These are phyloP conservation scores for Lochmaea crataegi DNA, from an alignment of 2,888 invertebrate species.

Conservation along the genomic window DNA sequence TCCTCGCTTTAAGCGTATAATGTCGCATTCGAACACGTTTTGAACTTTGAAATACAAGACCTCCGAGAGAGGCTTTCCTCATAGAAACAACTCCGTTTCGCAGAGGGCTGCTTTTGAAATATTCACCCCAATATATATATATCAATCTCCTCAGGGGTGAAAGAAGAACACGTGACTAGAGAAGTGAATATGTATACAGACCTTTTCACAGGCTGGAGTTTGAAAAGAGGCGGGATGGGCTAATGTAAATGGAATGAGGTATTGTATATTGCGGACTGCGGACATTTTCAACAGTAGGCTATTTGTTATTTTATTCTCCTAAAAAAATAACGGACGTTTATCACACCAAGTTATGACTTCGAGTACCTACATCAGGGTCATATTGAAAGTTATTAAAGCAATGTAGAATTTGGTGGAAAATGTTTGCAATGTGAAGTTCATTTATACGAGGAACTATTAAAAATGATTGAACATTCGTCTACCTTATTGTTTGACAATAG, in stretches of 20 bases:
- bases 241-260: not conserved
- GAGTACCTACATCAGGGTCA: too few species aligned
- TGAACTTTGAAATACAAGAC: not conserved
- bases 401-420: too few species aligned
- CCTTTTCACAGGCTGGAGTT: not conserved
- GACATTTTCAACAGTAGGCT: not conserved
- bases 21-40: not conserved
- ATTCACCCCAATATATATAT: constrained; percentile 1
- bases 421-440: too few species aligned
- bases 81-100: not conserved
- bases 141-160: not conserved
- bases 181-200: not conserved
- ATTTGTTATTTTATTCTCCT: not conserved
- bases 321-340: not conserved
- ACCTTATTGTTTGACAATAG: too few species aligned
- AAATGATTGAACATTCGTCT: too few species aligned
- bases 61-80: not conserved
- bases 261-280: not conserved
- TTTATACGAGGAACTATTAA: too few species aligned
- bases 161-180: not conserved
- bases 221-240: not conserved
- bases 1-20: too few species aligned
- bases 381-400: too few species aligned
- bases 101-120: not conserved
- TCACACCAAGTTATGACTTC: too few species aligned